Evolutionary conservation across 2,113 vertebrate genomes (phyloP).

Genomic region (Gobiocypris rarus): DNA sequence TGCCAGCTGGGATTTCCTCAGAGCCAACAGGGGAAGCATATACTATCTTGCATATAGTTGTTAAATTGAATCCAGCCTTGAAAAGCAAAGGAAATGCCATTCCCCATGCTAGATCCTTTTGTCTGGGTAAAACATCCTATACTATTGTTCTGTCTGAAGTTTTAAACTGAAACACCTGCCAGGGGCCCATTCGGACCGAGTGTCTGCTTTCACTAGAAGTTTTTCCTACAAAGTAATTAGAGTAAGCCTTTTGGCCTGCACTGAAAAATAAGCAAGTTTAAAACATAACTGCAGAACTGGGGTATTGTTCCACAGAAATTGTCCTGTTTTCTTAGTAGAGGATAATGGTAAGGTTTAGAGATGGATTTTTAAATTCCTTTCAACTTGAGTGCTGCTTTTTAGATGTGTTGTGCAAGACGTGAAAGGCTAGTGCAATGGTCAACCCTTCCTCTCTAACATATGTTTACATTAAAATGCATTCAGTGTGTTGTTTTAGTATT

Average conservation of each 20-base stretch:
- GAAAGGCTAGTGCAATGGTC: too few species aligned
- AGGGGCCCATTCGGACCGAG: conserved; percentile 43
- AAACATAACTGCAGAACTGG: conserved; percentile 44
- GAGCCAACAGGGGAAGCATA: conserved; percentile 14
- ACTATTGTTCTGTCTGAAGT: conserved; percentile 64
- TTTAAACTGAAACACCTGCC: conserved; percentile 75
- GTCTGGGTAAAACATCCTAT: conserved; percentile 66
- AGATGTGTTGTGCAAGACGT: too few species aligned
- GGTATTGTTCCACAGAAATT: conserved; percentile 50
- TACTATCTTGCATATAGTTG: conserved; percentile 44
- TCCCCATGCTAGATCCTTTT: conserved; percentile 63
- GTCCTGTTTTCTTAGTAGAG: conserved; percentile 5
- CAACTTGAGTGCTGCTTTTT: too few species aligned
- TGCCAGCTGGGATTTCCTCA: conserved; percentile 52
- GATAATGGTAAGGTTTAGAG: background rate
- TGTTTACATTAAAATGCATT: too few species aligned
- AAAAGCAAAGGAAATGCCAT: conserved; percentile 71
- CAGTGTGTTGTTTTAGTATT: too few species aligned
- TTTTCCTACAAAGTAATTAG: conserved; percentile 49
- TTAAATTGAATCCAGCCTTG: conserved; percentile 73
- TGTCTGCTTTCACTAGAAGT: conserved; percentile 45
- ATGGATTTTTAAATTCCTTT: background rate
- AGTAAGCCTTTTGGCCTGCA: conserved; percentile 29
- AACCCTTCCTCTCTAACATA: too few species aligned
- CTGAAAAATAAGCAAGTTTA: conserved; percentile 10